Base-by-base conservation (phyloP, 1,140 invertebrate genomes). In the Argopecten irradians region DNA sequence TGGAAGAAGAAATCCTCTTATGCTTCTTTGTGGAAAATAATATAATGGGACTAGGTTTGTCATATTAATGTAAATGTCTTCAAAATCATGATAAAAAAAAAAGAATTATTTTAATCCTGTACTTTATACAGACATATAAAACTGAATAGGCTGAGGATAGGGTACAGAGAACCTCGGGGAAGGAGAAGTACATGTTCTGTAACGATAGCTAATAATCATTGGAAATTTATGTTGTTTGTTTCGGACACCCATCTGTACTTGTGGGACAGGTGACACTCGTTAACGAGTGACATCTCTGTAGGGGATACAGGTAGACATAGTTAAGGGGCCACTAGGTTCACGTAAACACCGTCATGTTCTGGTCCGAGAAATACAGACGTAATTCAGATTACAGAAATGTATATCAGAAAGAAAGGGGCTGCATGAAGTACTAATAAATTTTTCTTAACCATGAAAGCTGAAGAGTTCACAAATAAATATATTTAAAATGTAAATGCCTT, bases 221-320 rank as follows among this genome's bases (percentile, higher is more conserved):
- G 22, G n/a, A 71, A 71, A 71, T 71, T 71, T 71, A n/a, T 28
- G 22, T 71, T 71, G 55, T 71, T 71, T 71, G 55, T 71, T 71
- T 71, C 55, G 55, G 55, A 71, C 55, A 71, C 55, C 55, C 55
- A 71, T n/a, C 55, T 71, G 55, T 71, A n/a, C 28, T 71, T 71
- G n/a, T 71, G 7, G 8, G 55, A 71, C 55, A 71, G 55, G 55
- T 71, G 55, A 71, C 55, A 71, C 28, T 11, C 55, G 55, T 71
- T 71, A 71, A 71, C 55, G 22, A 28, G 22, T 71, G 55, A 71
- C 55, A 71, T 71, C 55, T 71, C n/a, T 28, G 55, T 71, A n/a
- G 55, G 55, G 7, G 14, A 28, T 16, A 71, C 55, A 28, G 55
- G 55, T 71, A 28, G 22, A 71, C 55, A 71, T 28, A 28, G 55